Conservation (phyloP, 2,888 invertebrate species). For the Thymelicus lineola region DNA sequence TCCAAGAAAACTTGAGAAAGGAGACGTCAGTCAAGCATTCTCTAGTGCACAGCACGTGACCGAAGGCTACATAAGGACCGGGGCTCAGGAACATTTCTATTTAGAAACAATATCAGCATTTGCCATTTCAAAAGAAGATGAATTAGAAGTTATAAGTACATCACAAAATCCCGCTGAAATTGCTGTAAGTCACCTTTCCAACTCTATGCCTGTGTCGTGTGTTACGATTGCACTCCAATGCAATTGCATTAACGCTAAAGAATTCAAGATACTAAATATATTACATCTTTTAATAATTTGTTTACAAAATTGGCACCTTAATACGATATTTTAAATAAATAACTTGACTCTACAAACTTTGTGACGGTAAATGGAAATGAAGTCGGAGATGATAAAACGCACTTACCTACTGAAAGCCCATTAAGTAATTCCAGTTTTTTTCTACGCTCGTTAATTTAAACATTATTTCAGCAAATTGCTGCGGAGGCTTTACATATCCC, state of each 20-base stretch:
- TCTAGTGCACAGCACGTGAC: constrained; percentile 87
- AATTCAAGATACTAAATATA: no score
- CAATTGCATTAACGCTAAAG: no score
- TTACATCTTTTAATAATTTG: no score
- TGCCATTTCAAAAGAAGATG: constrained; percentile 90
- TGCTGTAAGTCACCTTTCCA: constrained; percentile 77
- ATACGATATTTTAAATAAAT: no score
- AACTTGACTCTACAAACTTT: no score
- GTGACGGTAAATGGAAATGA: no score
- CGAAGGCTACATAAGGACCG: constrained; percentile 89
- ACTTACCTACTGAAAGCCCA: no score
- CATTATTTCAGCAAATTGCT: constrained; percentile 80
- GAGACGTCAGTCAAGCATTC: constrained; percentile 88
- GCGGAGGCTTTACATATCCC: constrained; percentile 87
- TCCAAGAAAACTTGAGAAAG: constrained; percentile 84
- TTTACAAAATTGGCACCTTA: no score
- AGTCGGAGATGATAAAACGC: no score
- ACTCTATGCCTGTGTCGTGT: no score
- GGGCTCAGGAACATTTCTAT: constrained; percentile 96
- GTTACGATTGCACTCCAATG: no score
- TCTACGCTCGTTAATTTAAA: constrained; percentile 25
- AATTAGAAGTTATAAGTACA: constrained; percentile 92
- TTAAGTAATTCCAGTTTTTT: no score
- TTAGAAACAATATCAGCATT: constrained; percentile 90
- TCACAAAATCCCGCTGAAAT: constrained; percentile 93